A percentile compares a stretch with the other conserved stretches of the same genome.
Conservation (phyloP, 1,140 invertebrate genomes). For the Leptinotarsa defecta region DNA sequence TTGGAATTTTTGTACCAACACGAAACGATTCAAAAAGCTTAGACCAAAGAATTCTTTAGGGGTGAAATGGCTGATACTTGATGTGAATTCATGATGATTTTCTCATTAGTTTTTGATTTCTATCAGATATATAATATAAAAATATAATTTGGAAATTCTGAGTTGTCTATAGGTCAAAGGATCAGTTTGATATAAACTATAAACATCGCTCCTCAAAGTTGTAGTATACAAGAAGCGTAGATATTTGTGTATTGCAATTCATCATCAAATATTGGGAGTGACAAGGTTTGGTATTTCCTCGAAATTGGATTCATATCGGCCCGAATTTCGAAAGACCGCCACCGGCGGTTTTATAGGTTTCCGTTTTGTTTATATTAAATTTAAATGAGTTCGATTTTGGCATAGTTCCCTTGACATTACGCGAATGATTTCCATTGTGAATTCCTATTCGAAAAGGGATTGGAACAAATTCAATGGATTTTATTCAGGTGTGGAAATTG, state of each 20-base stretch:
- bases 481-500: not conserved
- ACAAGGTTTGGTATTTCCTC: not conserved
- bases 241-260: not conserved
- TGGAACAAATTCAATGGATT: not conserved
- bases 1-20: too few species aligned
- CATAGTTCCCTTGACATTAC: not conserved
- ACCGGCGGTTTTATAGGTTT: not conserved
- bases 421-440: not conserved
- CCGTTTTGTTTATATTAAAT: constrained; percentile 9
- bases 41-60: too few species aligned
- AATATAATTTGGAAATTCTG: too few species aligned
- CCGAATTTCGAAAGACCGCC: not conserved
- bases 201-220: too few species aligned
- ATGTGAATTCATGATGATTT: too few species aligned
- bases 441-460: not conserved
- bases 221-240: too few species aligned
- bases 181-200: too few species aligned
- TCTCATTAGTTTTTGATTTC: too few species aligned
- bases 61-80: too few species aligned
- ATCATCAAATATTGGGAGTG: not conserved
- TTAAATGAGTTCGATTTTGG: not conserved
- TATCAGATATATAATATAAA: too few species aligned
- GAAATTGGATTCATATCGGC: not conserved
- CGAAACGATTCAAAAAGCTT: too few species aligned
- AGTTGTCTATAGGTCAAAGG: too few species aligned